Conservation (phyloP, 2,797 vertebrate species). For the Discoglossus pictus region DNA sequence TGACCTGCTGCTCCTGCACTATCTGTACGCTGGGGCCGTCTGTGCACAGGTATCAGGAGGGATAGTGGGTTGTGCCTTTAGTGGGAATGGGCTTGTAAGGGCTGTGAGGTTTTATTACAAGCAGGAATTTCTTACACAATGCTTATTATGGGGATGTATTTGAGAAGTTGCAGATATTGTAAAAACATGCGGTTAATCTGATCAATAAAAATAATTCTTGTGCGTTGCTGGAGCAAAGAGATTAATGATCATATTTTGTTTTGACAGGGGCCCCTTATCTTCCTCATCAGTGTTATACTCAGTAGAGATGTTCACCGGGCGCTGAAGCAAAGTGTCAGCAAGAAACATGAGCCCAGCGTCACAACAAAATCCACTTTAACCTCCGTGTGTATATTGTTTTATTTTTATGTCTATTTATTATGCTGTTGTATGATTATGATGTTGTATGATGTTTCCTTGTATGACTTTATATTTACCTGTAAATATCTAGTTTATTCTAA, state of each 20-base stretch:
- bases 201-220: too few relatives aligned
- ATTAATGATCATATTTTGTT: not conserved
- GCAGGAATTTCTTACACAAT: too few relatives aligned
- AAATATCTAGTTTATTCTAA: too few relatives aligned
- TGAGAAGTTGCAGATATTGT: too few relatives aligned
- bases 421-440: too few relatives aligned
- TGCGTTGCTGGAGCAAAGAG: too few relatives aligned
- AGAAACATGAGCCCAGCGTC: conserved; percentile 77
- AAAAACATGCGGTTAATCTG: too few relatives aligned
- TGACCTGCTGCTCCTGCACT: conserved; percentile 89
- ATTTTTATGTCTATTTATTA: too few relatives aligned
- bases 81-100: not conserved
- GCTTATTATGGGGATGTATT: not conserved
- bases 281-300: conserved; percentile 86
- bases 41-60: conserved; percentile 79
- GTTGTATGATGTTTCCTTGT: too few relatives aligned
- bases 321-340: conserved; percentile 81
- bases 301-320: conserved; percentile 87
- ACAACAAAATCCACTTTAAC: conserved; percentile 82
- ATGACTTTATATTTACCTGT: too few relatives aligned
- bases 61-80: not conserved
- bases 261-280: conserved; percentile 85
- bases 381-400: conserved; percentile 83
- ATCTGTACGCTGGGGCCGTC: conserved; percentile 88
- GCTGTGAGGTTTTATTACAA: too few relatives aligned